Base-by-base conservation (phyloP, 2,888 invertebrate species). In the Ophion ventricosus region DNA sequence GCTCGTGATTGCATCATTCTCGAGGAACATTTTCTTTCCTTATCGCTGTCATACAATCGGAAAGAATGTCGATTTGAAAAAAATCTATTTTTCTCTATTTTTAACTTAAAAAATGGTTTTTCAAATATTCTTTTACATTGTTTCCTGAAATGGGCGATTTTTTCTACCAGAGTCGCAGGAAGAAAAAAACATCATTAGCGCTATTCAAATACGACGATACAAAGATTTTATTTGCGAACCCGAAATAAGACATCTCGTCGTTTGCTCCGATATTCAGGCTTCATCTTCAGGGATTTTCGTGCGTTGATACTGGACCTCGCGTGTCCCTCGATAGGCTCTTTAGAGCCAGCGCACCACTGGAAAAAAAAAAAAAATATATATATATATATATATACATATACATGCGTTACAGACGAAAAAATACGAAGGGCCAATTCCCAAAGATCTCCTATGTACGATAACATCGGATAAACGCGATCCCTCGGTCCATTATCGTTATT, bases 1-100 rank as follows among this genome's bases (percentile, higher is more conserved):
- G 29, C 56, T 79, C 70, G n/a, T 63, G 25, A 63, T 72, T 63
- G 43, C 63, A 64, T 54, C 14, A 75, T 66, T 23, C 40, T 40
- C 26, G 40, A 72, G n/a, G 25, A 40, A 72, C 14, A 35, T 4
- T 49, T 49, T 67, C 11, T 43, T 43, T 43, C 10, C 43, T 10
- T 14, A 2, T 43, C 14, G 14, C 43, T 43, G 10, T 14, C 43
- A 3, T 43, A 10, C 43, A 43, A 43, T 10, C 43, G 10, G 14
- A 14, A 14, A 43, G 14, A 43, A 43, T 43, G 14, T 43, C 11
- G 14, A 43, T 43, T 43, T 14, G 43, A 43, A 43, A 5, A 43
- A 43, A 43, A 43, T 11, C 43, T 1, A 11, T 14, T 43, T 14
- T 10, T 8, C 2, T 43, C 10, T 43, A 43, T 43, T 11, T 43